A percentile compares a stretch with the other conserved stretches of the same genome.
phyloP scores from a whole-genome alignment of 2,888 invertebrate genomes.

The Catotricha subobsoleta region DNA sequence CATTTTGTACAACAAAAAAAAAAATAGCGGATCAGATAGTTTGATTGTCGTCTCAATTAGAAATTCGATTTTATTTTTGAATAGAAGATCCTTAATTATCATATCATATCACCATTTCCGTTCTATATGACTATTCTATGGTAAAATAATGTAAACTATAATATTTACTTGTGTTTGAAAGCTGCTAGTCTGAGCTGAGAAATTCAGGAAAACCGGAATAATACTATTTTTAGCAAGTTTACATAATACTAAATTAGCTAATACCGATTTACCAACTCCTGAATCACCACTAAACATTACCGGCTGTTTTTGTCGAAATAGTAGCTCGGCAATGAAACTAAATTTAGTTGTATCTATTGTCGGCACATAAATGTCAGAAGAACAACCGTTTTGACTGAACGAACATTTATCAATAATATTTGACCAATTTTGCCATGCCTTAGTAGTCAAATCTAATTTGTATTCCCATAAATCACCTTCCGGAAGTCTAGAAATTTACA shows the following conservation, averaged over 20 bases:
- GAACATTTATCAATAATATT: constrained; percentile 54
- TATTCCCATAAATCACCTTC: constrained; percentile 55
- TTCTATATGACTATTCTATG: too few relatives aligned
- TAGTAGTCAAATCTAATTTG: constrained; percentile 51
- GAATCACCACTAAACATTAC: constrained; percentile 83
- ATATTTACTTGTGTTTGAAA: constrained; percentile 45
- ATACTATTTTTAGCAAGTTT: constrained; percentile 41
- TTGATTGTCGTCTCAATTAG: too few relatives aligned
- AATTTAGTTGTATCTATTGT: constrained; percentile 81
- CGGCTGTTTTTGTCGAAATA: constrained; percentile 52
- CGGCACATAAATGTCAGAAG: constrained; percentile 79
- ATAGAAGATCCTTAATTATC: too few relatives aligned
- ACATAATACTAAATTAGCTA: constrained; percentile 57
- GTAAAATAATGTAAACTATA: neutral
- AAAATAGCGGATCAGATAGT: too few relatives aligned
- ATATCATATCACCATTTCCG: too few relatives aligned
- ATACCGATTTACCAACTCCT: constrained; percentile 78
- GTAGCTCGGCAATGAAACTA: constrained; percentile 41
- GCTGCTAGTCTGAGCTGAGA: constrained; percentile 83
- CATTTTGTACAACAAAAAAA: too few relatives aligned
- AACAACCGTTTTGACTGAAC: constrained; percentile 51
- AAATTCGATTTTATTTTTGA: too few relatives aligned
- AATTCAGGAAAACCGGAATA: constrained; percentile 65
- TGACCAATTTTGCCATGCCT: constrained; percentile 59
- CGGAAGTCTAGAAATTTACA: constrained; percentile 40